Conservation (phyloP, 1,140 invertebrate genomes). For the Pogonognathellus flavescens region DNA sequence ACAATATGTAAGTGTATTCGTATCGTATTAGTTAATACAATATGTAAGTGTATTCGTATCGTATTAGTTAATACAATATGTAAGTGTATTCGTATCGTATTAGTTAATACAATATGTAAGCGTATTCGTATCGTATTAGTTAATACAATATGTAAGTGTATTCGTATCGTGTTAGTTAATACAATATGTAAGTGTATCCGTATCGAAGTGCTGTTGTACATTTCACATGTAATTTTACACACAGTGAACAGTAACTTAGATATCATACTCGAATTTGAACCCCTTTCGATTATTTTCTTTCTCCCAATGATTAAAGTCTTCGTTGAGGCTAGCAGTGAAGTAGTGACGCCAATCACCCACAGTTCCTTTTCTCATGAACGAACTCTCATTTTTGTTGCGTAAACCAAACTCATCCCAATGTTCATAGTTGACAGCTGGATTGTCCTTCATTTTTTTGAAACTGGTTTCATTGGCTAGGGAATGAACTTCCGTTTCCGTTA, state of each 20-base stretch:
- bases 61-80: too few species aligned
- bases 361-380: constrained; percentile 72
- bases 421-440: constrained; percentile 72
- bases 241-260: too few species aligned
- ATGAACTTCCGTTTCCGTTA: constrained; percentile 68
- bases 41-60: too few species aligned
- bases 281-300: constrained; percentile 60
- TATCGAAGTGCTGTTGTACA: background rate
- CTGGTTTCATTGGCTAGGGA: constrained; percentile 70
- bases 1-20: too few species aligned
- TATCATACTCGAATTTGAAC: constrained; percentile 64
- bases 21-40: too few species aligned
- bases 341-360: constrained; percentile 71
- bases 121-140: too few species aligned
- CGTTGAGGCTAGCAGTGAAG: constrained; percentile 67
- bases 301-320: constrained; percentile 68
- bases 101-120: too few species aligned
- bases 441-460: constrained; percentile 72
- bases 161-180: too few species aligned
- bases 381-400: constrained; percentile 69
- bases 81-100: too few species aligned
- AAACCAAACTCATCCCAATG: constrained; percentile 72
- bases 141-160: too few species aligned
- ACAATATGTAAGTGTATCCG: too few species aligned
- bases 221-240: background rate